These are phyloP conservation scores for Toxotes jaculatrix DNA, from an alignment of 2,113 vertebrate genomes.

Conservation along the genomic window DNA sequence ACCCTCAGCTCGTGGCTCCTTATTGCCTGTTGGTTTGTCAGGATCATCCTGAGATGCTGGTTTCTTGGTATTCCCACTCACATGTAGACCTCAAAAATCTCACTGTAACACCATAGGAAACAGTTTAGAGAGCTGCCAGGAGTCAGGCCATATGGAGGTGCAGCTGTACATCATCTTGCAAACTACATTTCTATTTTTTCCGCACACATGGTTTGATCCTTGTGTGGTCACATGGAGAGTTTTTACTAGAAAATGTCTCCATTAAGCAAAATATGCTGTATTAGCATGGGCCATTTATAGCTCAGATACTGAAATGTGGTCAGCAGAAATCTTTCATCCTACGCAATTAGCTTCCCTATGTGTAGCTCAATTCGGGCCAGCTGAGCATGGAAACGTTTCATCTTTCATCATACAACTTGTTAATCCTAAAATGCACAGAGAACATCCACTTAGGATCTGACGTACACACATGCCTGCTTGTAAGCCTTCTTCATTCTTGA, in stretches of 20 bases:
- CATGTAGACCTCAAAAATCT: background rate
- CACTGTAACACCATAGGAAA: background rate
- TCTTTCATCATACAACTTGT: background rate
- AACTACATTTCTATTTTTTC: background rate
- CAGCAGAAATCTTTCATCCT: conserved; percentile 19
- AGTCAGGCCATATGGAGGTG: background rate
- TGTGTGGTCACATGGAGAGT: background rate
- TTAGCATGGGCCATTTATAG: background rate
- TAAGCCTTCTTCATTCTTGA: background rate
- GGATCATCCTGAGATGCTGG: conserved; percentile 9
- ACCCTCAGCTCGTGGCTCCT: background rate
- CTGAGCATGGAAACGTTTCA: background rate
- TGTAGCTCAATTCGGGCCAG: conserved; percentile 5
- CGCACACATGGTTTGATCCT: background rate
- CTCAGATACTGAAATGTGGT: conserved; percentile 14
- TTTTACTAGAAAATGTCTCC: conserved; percentile 20
- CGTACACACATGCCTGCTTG: background rate
- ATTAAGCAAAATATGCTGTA: conserved; percentile 9
- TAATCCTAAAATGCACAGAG: background rate
- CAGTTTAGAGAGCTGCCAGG: background rate
- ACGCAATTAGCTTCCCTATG: background rate
- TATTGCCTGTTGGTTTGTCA: conserved; percentile 20
- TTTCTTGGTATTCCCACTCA: background rate
- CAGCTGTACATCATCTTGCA: background rate
- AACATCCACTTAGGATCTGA: background rate